A percentile compares a stretch with the other conserved stretches of the same genome.
Evolutionary conservation across 2,888 invertebrate species (phyloP).

Genomic region (Nymphalis c-album): DNA sequence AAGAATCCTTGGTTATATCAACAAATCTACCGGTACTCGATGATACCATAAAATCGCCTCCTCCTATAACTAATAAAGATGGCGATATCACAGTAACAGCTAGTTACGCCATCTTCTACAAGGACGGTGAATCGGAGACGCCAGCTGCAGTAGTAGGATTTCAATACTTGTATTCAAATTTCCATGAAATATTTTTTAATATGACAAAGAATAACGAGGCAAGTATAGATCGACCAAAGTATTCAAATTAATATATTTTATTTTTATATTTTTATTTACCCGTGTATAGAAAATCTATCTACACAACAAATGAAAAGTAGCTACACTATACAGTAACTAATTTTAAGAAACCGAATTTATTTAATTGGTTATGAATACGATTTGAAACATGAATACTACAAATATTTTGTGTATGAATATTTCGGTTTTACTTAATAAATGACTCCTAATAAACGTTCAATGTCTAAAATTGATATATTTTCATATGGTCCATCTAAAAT

Average conservation of each 20-base stretch:
- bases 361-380: too few species aligned
- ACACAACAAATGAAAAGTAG: too few species aligned
- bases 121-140: constrained; percentile 87
- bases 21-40: constrained; percentile 83
- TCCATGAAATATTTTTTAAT: constrained; percentile 86
- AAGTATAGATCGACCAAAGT: constrained; percentile 25
- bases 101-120: constrained; percentile 91
- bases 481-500: too few species aligned
- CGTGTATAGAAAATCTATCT: too few species aligned
- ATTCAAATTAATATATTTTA: neutral
- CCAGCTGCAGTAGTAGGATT: constrained; percentile 95
- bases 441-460: too few species aligned
- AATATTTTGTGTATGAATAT: too few species aligned
- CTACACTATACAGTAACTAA: too few species aligned
- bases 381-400: too few species aligned
- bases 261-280: neutral
- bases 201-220: constrained; percentile 71
- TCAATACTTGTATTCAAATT: constrained; percentile 87
- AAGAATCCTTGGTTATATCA: constrained; percentile 89
- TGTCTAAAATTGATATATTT: too few species aligned
- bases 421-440: too few species aligned
- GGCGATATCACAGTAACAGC: constrained; percentile 87
- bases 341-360: too few species aligned
- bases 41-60: constrained; percentile 57
- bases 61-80: constrained; percentile 62